A percentile compares a stretch with the other conserved stretches of the same genome.
Conservation (phyloP, 2,888 invertebrate species). For the Geophilus truncorum region DNA sequence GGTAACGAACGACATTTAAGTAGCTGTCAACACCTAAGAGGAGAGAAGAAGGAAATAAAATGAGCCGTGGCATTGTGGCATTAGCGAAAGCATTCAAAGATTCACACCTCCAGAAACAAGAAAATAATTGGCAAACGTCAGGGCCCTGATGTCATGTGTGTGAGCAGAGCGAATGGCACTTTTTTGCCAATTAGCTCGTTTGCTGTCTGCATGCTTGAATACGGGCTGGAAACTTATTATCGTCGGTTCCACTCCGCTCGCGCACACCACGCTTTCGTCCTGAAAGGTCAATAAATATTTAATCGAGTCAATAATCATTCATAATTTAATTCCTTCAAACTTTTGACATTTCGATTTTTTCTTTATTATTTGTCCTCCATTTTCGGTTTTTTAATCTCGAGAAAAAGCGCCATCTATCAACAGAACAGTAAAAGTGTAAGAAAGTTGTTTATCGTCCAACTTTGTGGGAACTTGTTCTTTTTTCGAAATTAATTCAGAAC, state of each 20-base stretch:
- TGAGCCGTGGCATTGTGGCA: background rate
- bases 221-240: constrained; percentile 66
- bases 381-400: too few relatives aligned
- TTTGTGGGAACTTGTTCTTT: constrained; percentile 52
- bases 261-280: constrained; percentile 44
- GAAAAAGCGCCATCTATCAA: background rate
- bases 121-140: constrained; percentile 60
- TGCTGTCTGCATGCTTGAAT: constrained; percentile 52
- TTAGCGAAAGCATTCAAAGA: constrained; percentile 25
- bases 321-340: too few relatives aligned
- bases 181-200: constrained; percentile 66
- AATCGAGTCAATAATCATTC: too few relatives aligned
- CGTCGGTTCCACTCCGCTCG: constrained; percentile 64
- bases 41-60: constrained; percentile 8
- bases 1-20: constrained; percentile 65
- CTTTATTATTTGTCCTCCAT: too few relatives aligned
- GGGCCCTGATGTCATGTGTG: constrained; percentile 76
- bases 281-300: constrained; percentile 37
- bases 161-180: constrained; percentile 73
- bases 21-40: constrained; percentile 65
- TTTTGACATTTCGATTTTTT: too few relatives aligned
- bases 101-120: constrained; percentile 66
- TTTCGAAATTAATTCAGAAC: background rate
- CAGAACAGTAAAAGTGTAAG: background rate
- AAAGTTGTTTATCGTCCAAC: constrained; percentile 55